Conservation (phyloP, 1,140 invertebrate species). For the Macrostomum lignano region DNA sequence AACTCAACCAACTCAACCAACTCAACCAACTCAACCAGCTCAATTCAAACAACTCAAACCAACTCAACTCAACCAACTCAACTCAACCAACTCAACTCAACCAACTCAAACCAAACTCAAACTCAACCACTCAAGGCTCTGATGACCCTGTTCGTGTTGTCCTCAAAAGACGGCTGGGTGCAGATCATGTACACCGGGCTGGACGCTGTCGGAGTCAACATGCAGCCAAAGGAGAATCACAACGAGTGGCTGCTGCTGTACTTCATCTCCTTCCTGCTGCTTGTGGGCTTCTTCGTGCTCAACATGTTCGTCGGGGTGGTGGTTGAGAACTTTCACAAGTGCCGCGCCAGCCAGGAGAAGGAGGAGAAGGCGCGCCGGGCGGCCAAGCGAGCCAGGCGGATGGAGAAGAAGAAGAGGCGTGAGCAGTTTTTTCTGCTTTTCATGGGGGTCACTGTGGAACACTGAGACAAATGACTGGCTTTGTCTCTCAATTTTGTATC, state of each 20-base stretch:
- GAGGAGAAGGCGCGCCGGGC: constrained; percentile 76
- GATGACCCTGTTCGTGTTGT: constrained; percentile 91
- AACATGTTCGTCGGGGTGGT: constrained; percentile 99
- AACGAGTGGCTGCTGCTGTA: constrained; percentile 92
- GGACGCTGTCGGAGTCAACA: constrained; percentile 84
- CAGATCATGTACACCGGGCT: constrained; percentile 99
- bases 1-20: too few relatives aligned
- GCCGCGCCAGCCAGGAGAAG: constrained; percentile 88
- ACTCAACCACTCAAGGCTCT: too few relatives aligned
- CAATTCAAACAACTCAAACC: too few relatives aligned
- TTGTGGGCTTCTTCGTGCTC: constrained; percentile 93
- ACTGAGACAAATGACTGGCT: too few relatives aligned
- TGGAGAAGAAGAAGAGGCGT: constrained; percentile 81
- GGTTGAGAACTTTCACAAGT: constrained; percentile 95
- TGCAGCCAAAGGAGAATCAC: constrained; percentile 76
- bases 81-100: too few relatives aligned
- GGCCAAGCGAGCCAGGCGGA: constrained; percentile 65
- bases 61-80: too few relatives aligned
- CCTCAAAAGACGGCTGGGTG: constrained; percentile 94
- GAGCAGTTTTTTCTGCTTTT: too few relatives aligned
- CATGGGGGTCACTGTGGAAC: too few relatives aligned
- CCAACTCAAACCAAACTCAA: too few relatives aligned
- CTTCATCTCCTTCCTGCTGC: constrained; percentile 88
- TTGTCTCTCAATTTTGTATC: too few relatives aligned
- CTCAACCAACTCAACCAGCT: too few relatives aligned